Conservation (phyloP, 2,888 invertebrate genomes). For the Cabera pusaria region DNA sequence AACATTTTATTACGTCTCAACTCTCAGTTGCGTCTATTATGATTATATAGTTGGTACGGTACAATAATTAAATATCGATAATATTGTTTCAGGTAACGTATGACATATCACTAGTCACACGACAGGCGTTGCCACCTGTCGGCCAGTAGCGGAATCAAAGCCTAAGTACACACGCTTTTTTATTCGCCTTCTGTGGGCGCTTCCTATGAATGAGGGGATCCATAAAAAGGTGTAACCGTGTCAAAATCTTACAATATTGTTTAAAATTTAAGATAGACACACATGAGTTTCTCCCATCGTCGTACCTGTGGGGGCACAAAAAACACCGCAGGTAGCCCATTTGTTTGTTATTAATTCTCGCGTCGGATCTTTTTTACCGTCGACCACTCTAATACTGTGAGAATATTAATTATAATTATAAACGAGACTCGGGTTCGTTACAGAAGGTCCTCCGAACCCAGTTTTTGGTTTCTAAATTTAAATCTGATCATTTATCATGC, state of each 20-base stretch:
- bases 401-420: slow-evolving; percentile 84
- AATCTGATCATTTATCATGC: slow-evolving; percentile 81
- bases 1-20: slow-evolving; percentile 34
- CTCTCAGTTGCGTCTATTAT: slow-evolving; percentile 31
- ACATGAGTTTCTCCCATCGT: slow-evolving; percentile 77
- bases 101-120: slow-evolving; percentile 13
- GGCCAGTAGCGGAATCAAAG: slow-evolving; percentile 52
- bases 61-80: no score
- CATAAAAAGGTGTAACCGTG: slow-evolving; percentile 77
- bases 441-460: slow-evolving; percentile 65
- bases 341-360: slow-evolving; percentile 84
- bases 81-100: slow-evolving; percentile 47
- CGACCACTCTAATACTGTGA: slow-evolving; percentile 80
- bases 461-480: slow-evolving; percentile 74
- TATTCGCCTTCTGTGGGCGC: slow-evolving; percentile 49
- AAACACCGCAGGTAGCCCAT: slow-evolving; percentile 82
- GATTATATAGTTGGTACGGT: slow-evolving; percentile 24
- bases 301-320: slow-evolving; percentile 80
- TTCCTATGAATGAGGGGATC: slow-evolving; percentile 69
- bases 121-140: slow-evolving; percentile 61
- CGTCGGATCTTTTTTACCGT: slow-evolving; percentile 75
- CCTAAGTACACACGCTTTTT: slow-evolving; percentile 47
- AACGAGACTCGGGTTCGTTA: slow-evolving; percentile 75
- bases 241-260: slow-evolving; percentile 77
- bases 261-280: slow-evolving; percentile 77